phyloP scores from a whole-genome alignment of 2,113 vertebrate genomes.

The Saccopteryx leptura region DNA sequence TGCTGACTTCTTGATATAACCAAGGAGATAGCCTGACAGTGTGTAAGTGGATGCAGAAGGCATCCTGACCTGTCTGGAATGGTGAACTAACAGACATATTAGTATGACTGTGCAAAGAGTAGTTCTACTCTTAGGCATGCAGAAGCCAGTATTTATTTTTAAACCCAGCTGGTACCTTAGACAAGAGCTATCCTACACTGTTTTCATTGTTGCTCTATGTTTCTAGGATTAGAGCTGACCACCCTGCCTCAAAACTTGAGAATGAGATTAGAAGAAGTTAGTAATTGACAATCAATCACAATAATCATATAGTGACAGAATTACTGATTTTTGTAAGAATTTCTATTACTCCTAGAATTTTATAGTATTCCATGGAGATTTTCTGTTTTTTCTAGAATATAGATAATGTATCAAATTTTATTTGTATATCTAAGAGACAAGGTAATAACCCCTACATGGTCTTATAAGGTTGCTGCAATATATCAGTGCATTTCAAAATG shows the following conservation, averaged over 20 bases:
- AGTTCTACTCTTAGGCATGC: neutral
- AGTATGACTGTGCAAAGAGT: neutral
- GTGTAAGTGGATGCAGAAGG: neutral
- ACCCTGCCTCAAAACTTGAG: neutral
- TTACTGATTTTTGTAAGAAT: constrained; percentile 1
- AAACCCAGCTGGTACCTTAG: neutral
- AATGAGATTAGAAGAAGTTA: neutral
- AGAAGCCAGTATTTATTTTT: neutral
- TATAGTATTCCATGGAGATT: neutral
- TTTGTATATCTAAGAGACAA: neutral
- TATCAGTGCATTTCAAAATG: neutral
- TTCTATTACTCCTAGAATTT: neutral
- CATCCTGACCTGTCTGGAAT: neutral
- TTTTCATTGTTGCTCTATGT: neutral
- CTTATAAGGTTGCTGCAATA: neutral
- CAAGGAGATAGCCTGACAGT: neutral
- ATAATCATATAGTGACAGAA: neutral
- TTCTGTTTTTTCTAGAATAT: neutral
- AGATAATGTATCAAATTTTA: neutral
- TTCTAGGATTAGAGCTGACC: neutral
- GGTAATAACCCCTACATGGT: neutral
- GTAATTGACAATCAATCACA: neutral
- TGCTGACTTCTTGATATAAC: neutral
- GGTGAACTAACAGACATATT: neutral
- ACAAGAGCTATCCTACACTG: neutral